A percentile compares a stretch with the other conserved stretches of the same genome.
Conservation (phyloP, 2,797 vertebrate species). For the Molossus alvarezi region DNA sequence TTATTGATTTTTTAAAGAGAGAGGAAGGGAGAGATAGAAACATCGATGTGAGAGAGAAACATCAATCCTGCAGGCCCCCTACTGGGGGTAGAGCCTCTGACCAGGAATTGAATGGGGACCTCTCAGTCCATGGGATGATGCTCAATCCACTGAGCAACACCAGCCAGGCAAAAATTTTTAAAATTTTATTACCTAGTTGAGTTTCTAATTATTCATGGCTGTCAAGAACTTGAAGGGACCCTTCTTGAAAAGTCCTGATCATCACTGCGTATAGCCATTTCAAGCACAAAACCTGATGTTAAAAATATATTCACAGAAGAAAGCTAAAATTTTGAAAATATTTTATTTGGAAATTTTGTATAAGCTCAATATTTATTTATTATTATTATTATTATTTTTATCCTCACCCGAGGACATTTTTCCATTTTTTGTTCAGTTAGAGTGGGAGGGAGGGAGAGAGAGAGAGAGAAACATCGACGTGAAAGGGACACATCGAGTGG, state of each 20-base stretch:
- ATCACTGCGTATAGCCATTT: neutral
- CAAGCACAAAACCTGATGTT: constrained; percentile 11
- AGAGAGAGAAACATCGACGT: no score
- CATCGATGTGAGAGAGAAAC: neutral
- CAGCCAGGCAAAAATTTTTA: neutral
- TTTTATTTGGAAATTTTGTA: neutral
- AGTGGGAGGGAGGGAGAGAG: no score
- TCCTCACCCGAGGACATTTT: no score
- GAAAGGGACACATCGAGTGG: no score
- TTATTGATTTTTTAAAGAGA: neutral
- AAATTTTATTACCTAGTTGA: neutral
- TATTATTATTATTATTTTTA: no score
- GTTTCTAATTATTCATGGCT: neutral
- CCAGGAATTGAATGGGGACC: neutral
- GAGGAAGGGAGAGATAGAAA: neutral
- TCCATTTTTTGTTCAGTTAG: no score
- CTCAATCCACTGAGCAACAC: neutral
- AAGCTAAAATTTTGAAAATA: neutral
- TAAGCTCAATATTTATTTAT: neutral
- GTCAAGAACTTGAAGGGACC: neutral
- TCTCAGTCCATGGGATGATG: neutral
- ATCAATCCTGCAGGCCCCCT: neutral
- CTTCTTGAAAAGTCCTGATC: neutral
- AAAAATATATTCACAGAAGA: neutral
- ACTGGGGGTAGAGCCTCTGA: neutral